These are phyloP conservation scores for Bufo bufo DNA, from an alignment of 2,113 vertebrate genomes.

Conservation along the genomic window DNA sequence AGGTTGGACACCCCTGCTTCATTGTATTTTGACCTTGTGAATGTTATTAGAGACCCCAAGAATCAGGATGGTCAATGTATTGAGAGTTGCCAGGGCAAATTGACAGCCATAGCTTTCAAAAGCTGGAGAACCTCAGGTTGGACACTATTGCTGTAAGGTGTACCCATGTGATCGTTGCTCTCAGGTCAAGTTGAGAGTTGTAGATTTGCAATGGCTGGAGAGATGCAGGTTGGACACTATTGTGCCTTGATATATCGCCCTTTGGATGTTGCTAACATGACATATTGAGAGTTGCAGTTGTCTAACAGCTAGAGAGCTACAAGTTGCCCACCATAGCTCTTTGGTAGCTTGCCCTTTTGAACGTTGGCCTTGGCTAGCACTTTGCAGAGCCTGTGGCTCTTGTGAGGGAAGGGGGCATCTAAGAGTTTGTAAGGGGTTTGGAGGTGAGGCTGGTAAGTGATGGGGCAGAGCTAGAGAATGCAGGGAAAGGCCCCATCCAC, in stretches of 20 bases:
- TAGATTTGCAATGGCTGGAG: neutral
- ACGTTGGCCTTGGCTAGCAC: neutral
- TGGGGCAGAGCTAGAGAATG: neutral
- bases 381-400: neutral
- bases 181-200: too few relatives aligned
- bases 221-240: neutral
- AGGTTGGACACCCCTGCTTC: too few relatives aligned
- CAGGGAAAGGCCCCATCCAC: neutral
- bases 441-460: neutral
- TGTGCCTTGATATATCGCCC: neutral
- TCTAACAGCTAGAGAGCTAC: neutral
- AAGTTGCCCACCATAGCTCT: neutral
- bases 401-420: neutral
- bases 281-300: neutral
- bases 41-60: neutral
- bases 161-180: too few relatives aligned
- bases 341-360: neutral
- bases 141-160: too few relatives aligned
- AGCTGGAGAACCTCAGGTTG: too few relatives aligned
- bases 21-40: too few relatives aligned
- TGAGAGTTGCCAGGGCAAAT: too few relatives aligned
- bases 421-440: neutral
- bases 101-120: too few relatives aligned
- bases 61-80: too few relatives aligned
- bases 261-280: too few relatives aligned